These are phyloP conservation scores for Sphaerodactylus townsendi DNA, from an alignment of 2,113 vertebrate species.

Conservation along the genomic window DNA sequence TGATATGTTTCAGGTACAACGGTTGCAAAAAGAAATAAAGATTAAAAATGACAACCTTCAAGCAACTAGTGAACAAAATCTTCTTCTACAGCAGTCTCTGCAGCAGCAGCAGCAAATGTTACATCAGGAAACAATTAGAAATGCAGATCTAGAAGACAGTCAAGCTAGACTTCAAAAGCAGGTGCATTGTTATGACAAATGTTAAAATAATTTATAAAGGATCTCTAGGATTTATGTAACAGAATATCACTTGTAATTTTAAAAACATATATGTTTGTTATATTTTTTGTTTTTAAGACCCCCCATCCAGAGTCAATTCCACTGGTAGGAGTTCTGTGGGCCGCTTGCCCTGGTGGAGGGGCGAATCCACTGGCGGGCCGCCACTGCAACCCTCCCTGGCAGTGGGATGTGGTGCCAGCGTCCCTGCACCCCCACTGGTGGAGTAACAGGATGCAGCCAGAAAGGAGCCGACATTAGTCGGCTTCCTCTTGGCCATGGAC, in stretches of 20 bases:
- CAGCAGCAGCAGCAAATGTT: slow-evolving; percentile 91
- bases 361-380: too few relatives aligned
- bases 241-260: too few relatives aligned
- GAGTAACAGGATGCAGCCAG: too few relatives aligned
- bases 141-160: slow-evolving; percentile 89
- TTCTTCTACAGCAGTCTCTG: slow-evolving; percentile 84
- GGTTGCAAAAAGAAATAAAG: slow-evolving; percentile 86
- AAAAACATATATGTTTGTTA: background rate
- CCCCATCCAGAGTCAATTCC: too few relatives aligned
- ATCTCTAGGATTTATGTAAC: background rate
- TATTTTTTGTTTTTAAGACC: background rate
- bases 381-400: too few relatives aligned
- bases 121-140: slow-evolving; percentile 84
- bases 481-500: too few relatives aligned
- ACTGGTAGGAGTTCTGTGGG: too few relatives aligned
- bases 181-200: slow-evolving; percentile 65
- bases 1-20: slow-evolving; percentile 76
- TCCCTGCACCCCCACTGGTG: too few relatives aligned
- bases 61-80: slow-evolving; percentile 81
- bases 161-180: slow-evolving; percentile 87
- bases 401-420: too few relatives aligned
- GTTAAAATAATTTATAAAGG: background rate
- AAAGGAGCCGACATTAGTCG: too few relatives aligned
- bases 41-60: slow-evolving; percentile 76
- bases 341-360: too few relatives aligned